Percentiles rank a stretch among this genome's conserved stretches.
phyloP scores from a whole-genome alignment of 2,113 vertebrate genomes.

The Electrona antarctica region DNA sequence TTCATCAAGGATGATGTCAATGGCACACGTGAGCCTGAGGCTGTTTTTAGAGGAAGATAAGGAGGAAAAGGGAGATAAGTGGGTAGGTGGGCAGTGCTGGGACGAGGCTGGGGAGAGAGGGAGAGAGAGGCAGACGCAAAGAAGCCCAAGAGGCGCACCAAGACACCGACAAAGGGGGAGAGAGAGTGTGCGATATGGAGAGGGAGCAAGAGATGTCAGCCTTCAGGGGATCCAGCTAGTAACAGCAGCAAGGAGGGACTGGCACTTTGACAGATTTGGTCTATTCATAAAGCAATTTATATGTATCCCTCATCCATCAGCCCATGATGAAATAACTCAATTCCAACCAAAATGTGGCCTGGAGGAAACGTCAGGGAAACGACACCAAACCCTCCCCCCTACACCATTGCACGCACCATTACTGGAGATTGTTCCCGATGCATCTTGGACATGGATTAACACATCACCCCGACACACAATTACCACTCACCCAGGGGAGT shows the following conservation, averaged over 20 bases:
- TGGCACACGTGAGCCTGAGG: slow-evolving; percentile 11
- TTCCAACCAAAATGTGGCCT: slow-evolving; percentile 28
- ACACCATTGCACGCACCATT: not conserved
- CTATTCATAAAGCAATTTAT: slow-evolving; percentile 51
- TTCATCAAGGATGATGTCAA: slow-evolving; percentile 46
- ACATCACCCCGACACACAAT: not conserved
- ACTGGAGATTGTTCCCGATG: not conserved
- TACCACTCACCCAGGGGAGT: not conserved
- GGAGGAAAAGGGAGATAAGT: not conserved
- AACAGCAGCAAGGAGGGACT: slow-evolving; percentile 41
- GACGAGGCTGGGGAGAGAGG: not conserved
- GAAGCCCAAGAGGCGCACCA: slow-evolving; percentile 8
- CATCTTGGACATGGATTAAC: not conserved
- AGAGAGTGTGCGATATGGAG: not conserved
- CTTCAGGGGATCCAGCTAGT: slow-evolving; percentile 49
- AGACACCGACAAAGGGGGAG: slow-evolving; percentile 1
- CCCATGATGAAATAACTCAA: slow-evolving; percentile 55
- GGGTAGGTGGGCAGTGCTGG: no score
- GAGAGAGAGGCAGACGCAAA: not conserved
- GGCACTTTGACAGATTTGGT: slow-evolving; percentile 56
- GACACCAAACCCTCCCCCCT: no score
- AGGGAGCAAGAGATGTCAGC: slow-evolving; percentile 21
- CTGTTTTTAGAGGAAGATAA: slow-evolving; percentile 11
- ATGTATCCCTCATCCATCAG: slow-evolving; percentile 42
- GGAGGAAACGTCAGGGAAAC: slow-evolving; percentile 8